Conservation (phyloP, 2,888 invertebrate species). For the Cerceris ruficornis region DNA sequence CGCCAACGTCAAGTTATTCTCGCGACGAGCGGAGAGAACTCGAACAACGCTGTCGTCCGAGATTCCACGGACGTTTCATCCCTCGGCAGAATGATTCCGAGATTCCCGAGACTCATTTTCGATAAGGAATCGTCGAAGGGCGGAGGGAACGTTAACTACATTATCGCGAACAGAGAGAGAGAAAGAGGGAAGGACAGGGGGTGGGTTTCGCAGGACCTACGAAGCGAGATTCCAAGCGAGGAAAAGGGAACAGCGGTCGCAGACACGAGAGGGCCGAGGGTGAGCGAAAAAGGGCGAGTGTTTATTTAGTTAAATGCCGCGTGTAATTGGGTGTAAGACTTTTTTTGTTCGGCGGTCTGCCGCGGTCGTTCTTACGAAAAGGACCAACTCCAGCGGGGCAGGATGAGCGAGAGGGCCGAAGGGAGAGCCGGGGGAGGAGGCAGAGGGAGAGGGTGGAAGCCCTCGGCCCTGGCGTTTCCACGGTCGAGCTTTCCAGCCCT, state of each 20-base stretch:
- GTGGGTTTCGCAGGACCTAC: conserved; percentile 1
- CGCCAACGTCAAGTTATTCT: conserved; percentile 11
- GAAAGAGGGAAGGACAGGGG: not conserved
- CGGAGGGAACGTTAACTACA: not conserved
- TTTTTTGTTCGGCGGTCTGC: conserved; percentile 51
- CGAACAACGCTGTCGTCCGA: too few relatives aligned
- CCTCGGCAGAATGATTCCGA: too few relatives aligned
- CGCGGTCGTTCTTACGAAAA: conserved; percentile 31
- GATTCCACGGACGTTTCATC: too few relatives aligned
- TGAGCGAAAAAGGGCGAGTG: conserved; percentile 42
- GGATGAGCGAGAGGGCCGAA: conserved; percentile 12
- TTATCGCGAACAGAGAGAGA: not conserved
- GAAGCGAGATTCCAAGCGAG: conserved; percentile 27
- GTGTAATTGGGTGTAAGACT: conserved; percentile 72
- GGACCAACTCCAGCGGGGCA: conserved; percentile 28
- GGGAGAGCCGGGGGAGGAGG: conserved; percentile 6
- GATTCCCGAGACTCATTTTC: too few relatives aligned
- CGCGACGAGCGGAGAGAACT: not conserved
- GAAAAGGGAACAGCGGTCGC: conserved; percentile 7
- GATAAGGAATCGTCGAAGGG: not conserved
- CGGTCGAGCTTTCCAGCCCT: conserved; percentile 60
- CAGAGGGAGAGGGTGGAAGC: conserved; percentile 11
- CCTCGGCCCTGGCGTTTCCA: conserved; percentile 38
- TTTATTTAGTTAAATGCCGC: conserved; percentile 72
- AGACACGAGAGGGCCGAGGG: conserved; percentile 1